phyloP scores from a whole-genome alignment of 2,888 invertebrate genomes.

The Dasysyrphus tricinctus region DNA sequence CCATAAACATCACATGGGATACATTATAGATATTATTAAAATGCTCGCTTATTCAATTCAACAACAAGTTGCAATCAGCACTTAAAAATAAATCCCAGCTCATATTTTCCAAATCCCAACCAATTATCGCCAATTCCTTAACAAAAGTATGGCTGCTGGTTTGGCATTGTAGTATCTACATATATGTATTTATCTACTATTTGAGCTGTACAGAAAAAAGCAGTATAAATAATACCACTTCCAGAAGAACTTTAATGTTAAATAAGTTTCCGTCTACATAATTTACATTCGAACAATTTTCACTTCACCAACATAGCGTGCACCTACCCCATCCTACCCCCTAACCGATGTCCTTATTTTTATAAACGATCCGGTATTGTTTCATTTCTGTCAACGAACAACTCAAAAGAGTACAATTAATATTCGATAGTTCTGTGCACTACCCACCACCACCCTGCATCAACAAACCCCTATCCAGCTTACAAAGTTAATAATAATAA shows the following conservation, averaged over 20 bases:
- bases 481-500: slow-evolving; percentile 56
- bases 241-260: slow-evolving; percentile 64
- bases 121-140: slow-evolving; percentile 41
- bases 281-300: slow-evolving; percentile 54
- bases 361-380: slow-evolving; percentile 1
- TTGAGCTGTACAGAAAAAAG: background rate
- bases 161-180: background rate
- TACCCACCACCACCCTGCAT: background rate
- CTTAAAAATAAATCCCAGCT: slow-evolving; percentile 4
- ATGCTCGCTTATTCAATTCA: background rate
- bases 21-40: background rate
- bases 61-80: background rate
- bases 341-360: background rate
- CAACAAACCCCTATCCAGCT: background rate
- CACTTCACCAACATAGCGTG: background rate
- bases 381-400: slow-evolving; percentile 41
- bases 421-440: slow-evolving; percentile 32
- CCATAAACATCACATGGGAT: background rate
- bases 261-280: slow-evolving; percentile 65
- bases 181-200: background rate
- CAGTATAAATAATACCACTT: slow-evolving; percentile 33
- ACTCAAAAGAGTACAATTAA: slow-evolving; percentile 44
- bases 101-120: slow-evolving; percentile 23
- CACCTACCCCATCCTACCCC: background rate
- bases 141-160: background rate